Conservation (phyloP, 2,888 invertebrate genomes). For the Tiliacea citrago region DNA sequence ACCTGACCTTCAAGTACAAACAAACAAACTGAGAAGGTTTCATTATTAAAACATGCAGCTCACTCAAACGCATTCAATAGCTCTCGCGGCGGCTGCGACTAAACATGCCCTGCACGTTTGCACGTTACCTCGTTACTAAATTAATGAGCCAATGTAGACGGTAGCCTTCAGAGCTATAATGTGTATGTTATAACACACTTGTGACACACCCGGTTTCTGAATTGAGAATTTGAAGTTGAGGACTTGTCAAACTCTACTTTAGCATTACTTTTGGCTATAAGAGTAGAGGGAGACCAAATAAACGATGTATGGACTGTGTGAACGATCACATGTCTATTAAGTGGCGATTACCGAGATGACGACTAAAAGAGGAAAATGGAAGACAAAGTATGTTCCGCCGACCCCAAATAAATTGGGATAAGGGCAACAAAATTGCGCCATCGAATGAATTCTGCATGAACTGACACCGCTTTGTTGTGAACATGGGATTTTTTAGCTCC, state of each 20-base stretch:
- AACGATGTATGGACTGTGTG: background rate
- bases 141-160: constrained; percentile 43
- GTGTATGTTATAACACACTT: background rate
- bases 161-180: constrained; percentile 11
- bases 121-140: constrained; percentile 36
- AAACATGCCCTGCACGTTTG: constrained; percentile 39
- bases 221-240: background rate
- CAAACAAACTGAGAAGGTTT: constrained; percentile 16
- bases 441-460: constrained; percentile 73
- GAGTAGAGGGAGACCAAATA: background rate
- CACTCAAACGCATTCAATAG: constrained; percentile 19
- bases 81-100: constrained; percentile 24
- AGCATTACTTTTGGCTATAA: background rate
- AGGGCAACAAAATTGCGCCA: too few species aligned
- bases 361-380: background rate
- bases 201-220: background rate
- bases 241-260: background rate
- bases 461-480: constrained; percentile 59
- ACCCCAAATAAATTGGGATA: too few species aligned
- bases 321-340: background rate
- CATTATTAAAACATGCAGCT: constrained; percentile 13
- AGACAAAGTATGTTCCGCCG: background rate
- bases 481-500: constrained; percentile 67
- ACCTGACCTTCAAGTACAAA: background rate
- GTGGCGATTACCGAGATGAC: background rate